Base-by-base conservation (phyloP, 2,888 invertebrate genomes). In the Baccha elongata region DNA sequence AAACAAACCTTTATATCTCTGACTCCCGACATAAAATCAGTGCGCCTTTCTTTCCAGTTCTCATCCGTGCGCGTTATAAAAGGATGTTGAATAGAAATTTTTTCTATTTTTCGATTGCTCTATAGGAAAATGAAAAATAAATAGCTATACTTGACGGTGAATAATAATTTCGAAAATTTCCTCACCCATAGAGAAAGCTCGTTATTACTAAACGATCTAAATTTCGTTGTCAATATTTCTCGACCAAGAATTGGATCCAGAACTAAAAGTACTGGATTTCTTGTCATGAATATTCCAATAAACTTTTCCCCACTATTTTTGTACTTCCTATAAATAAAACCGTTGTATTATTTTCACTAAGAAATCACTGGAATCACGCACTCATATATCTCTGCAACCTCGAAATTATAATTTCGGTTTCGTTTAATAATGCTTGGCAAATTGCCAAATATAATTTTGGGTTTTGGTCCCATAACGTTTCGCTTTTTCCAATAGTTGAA, bases 281-380 rank as follows among this genome's bases (percentile, higher is more conserved):
- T 79, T 2, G 87, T 78, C 7, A 84, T 84, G 52, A 86, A 91
- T 4, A 90, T 84, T 0, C 91, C 91, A 10, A 89, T 85, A 35
- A 88, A 86, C 32, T 46, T 68, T 7, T 74, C 74, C 1, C 72
- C 72, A 4, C 19, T 23, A 35, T 35, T 72, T 13, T 74, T 67
- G 17, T 50, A 74, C n/a, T 29, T 11, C 8, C 74, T 74, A 6
- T 1, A 19, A 32, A 29, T n/a, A 19, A 21, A 10, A 40, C n/a
- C 11, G n/a, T 3, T 3, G 3, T 40, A 2, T n/a, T 4, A 40
- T 10, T 3, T 40, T 35, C 35, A 19, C 10, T 29, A n/a, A n/a
- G n/a, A n/a, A n/a, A n/a, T n/a, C n/a, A n/a, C n/a, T n/a, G n/a
- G n/a, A 15, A 15, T 5, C 4, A 55, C 74, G 50, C 29, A 74